Evolutionary conservation across 1,140 invertebrate species (phyloP).

Genomic region (Periplaneta americana): DNA sequence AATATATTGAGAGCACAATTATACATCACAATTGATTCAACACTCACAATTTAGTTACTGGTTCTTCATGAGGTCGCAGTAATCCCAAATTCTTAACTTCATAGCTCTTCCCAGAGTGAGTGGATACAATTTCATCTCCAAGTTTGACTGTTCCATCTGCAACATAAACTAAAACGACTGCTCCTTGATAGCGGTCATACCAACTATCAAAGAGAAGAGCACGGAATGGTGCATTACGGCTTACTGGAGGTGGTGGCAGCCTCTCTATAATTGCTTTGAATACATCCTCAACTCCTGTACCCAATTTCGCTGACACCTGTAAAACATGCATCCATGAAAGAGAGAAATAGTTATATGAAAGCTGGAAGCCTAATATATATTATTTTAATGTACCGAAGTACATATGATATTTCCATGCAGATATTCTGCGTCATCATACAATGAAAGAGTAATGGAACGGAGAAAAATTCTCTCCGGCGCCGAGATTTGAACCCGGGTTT

Average conservation of each 20-base stretch:
- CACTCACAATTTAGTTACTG: slow-evolving; percentile 61
- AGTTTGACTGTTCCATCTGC: slow-evolving; percentile 64
- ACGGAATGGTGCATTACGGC: slow-evolving; percentile 56
- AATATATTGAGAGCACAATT: neutral
- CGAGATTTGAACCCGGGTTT: too few relatives aligned
- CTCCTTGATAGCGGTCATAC: slow-evolving; percentile 85
- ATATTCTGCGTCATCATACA: too few relatives aligned
- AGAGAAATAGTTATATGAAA: too few relatives aligned
- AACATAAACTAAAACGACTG: slow-evolving; percentile 73
- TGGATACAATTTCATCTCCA: slow-evolving; percentile 60
- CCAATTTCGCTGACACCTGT: slow-evolving; percentile 84
- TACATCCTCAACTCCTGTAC: slow-evolving; percentile 70
- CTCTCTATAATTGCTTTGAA: slow-evolving; percentile 69
- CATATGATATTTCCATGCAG: too few relatives aligned
- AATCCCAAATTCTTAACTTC: slow-evolving; percentile 75
- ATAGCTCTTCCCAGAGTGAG: slow-evolving; percentile 63
- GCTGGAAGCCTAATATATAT: too few relatives aligned
- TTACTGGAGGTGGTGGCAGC: slow-evolving; percentile 68
- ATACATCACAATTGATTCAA: neutral
- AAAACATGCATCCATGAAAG: too few relatives aligned
- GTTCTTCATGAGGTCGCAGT: slow-evolving; percentile 69
- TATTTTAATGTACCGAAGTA: too few relatives aligned
- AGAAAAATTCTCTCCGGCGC: too few relatives aligned
- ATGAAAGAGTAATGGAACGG: too few relatives aligned
- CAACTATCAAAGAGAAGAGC: slow-evolving; percentile 92